Base-by-base conservation (phyloP, 1,140 invertebrate species). In the Bombus balteatus region DNA sequence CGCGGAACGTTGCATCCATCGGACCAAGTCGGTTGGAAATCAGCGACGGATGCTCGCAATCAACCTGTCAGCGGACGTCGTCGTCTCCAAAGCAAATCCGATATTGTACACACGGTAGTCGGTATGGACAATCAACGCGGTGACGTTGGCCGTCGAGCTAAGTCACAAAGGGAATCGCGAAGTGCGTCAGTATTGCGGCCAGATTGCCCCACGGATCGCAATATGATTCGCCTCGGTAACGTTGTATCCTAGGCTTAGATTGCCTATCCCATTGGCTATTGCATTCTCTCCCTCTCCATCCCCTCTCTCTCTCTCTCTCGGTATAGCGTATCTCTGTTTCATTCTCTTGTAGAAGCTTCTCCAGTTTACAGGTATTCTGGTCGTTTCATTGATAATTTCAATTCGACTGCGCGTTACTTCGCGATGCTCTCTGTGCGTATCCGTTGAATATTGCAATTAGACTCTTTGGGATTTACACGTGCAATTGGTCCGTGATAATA, bases 131-230 rank as follows among this genome's bases (percentile, higher is more conserved):
- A 89, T 89, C 89, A 89, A 83, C 85, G 57, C 73, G 62, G 62
- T 53, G 81, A 89, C 85, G 83, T 87, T 70, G 57, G 80, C 62
- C 74, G 83, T 66, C 73, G 28, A 53, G 39, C 78, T 62, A 57
- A 77, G 77, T 87, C 84, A 88, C 92, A 92, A 92, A 92, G 90
- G 87, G 91, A 92, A 92, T 92, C 87, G 80, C 89, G 87, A 89
- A 92, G 85, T 88, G 80, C 74, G 70, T 91, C 82, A 86, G 81
- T 74, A 87, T 91, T 79, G 82, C 76, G 79, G 73, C 32, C 68
- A 79, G 85, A 89, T 88, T 89, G 65, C 39, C 28, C 41, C 22
- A 37, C 34, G 53, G 22, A 76, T 82, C 57, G 68, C 68, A 81
- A 85, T 85, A 81, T 84, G 37, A 84, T 75, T 82, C 81, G n/a